These are phyloP conservation scores for Trichoplusia ni DNA, from an alignment of 1,140 invertebrate genomes.

Conservation along the genomic window DNA sequence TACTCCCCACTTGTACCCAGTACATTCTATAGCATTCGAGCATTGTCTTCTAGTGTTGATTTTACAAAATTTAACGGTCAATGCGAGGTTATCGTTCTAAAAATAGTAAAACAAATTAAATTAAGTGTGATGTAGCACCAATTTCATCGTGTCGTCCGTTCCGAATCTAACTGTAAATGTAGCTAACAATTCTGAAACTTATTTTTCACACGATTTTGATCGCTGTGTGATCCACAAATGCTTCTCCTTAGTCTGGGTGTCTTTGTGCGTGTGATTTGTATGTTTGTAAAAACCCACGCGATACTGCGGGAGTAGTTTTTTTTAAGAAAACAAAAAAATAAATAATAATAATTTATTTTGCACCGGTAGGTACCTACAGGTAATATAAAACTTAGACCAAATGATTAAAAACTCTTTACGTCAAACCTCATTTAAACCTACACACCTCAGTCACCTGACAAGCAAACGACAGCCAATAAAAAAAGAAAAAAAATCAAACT, in stretches of 20 bases:
- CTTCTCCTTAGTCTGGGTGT: too few species aligned
- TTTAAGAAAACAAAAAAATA: too few species aligned
- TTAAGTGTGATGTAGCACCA: slow-evolving; percentile 1
- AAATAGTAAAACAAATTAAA: slow-evolving; percentile 30
- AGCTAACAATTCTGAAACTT: too few species aligned
- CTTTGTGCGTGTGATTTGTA: too few species aligned
- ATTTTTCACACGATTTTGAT: background rate
- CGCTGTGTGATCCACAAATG: too few species aligned
- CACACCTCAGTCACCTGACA: background rate
- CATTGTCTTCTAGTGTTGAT: background rate
- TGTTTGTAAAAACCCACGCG: too few species aligned
- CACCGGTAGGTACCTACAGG: too few species aligned
- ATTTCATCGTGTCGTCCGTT: background rate
- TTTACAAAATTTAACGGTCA: slow-evolving; percentile 14
- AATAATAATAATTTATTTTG: too few species aligned
- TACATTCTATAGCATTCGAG: too few species aligned
- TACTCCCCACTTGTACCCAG: too few species aligned
- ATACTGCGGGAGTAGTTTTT: too few species aligned
- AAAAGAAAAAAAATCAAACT: slow-evolving; percentile 5
- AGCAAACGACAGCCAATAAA: slow-evolving; percentile 9
- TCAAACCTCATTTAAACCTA: background rate
- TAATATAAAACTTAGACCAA: too few species aligned
- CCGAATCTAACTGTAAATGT: slow-evolving; percentile 16
- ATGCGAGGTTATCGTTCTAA: slow-evolving; percentile 4
- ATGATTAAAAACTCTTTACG: background rate